Percentiles rank a stretch among this genome's conserved stretches.
Evolutionary conservation across 2,888 invertebrate genomes (phyloP).

Genomic region (Drosophila conformis): DNA sequence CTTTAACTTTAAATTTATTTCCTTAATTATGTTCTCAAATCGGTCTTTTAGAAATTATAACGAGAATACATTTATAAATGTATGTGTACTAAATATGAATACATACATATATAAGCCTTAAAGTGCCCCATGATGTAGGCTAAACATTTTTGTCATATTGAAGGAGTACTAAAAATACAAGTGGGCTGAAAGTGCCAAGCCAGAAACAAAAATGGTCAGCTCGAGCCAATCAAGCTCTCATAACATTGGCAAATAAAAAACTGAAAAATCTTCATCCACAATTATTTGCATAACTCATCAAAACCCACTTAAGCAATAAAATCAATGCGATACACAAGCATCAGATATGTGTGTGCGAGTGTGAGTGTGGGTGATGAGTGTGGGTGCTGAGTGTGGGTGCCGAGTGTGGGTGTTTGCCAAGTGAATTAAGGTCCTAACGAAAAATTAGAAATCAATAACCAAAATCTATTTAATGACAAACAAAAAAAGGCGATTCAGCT

Average conservation of each 20-base stretch:
- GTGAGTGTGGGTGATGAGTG: not conserved
- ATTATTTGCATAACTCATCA: conserved; percentile 65
- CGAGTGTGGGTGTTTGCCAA: conserved; percentile 9
- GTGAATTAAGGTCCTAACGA: conserved; percentile 43
- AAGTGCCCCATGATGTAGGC: conserved; percentile 30
- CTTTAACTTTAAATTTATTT: not conserved
- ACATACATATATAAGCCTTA: not conserved
- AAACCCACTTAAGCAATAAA: conserved; percentile 58
- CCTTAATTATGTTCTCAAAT: not conserved
- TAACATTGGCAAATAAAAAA: conserved; percentile 23
- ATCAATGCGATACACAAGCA: conserved; percentile 48
- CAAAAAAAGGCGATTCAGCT: conserved; percentile 34
- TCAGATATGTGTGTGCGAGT: not conserved
- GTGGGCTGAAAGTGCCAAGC: conserved; percentile 11
- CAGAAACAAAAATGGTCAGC: not conserved
- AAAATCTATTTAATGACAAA: conserved; percentile 68
- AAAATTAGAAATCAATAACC: conserved; percentile 73
- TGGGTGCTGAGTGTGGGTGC: too few relatives aligned
- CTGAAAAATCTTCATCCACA: conserved; percentile 44
- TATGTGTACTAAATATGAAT: not conserved
- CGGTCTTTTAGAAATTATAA: not conserved
- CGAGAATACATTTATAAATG: not conserved
- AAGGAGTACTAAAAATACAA: conserved; percentile 15
- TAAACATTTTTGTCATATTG: conserved; percentile 19
- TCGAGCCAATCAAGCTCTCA: not conserved